Evolutionary conservation across 2,113 vertebrate genomes (phyloP).

Genomic region (Hippopotamus amphibius): DNA sequence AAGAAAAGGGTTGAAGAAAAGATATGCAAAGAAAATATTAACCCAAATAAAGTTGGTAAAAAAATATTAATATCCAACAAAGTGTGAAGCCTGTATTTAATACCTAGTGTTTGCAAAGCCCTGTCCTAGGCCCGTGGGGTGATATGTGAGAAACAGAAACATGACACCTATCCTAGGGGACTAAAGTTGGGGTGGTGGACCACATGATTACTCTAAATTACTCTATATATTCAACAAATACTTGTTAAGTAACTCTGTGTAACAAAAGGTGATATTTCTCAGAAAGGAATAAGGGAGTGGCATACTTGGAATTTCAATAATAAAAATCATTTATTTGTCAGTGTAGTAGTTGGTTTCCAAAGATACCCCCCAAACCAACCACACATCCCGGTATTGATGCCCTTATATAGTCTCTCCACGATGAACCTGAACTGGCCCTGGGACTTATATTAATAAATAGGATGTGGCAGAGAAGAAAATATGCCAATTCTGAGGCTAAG

Average conservation of each 20-base stretch:
- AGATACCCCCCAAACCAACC: background rate
- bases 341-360: background rate
- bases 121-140: background rate
- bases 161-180: background rate
- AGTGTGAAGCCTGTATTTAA: background rate
- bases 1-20: constrained; percentile 17
- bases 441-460: constrained; percentile 25
- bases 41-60: background rate
- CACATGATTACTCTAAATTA: background rate
- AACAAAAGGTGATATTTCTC: background rate
- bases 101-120: background rate
- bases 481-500: background rate
- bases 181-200: background rate
- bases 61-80: background rate
- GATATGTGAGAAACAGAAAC: background rate
- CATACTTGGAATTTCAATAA: background rate
- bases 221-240: background rate
- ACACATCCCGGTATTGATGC: background rate
- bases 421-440: background rate
- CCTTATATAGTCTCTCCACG: background rate
- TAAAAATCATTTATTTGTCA: constrained; percentile 16
- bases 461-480: background rate
- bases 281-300: background rate
- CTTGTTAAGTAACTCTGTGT: background rate
- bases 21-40: background rate